These are phyloP conservation scores for Homalodisca vitripennis DNA, from an alignment of 1,140 invertebrate genomes.

Conservation along the genomic window DNA sequence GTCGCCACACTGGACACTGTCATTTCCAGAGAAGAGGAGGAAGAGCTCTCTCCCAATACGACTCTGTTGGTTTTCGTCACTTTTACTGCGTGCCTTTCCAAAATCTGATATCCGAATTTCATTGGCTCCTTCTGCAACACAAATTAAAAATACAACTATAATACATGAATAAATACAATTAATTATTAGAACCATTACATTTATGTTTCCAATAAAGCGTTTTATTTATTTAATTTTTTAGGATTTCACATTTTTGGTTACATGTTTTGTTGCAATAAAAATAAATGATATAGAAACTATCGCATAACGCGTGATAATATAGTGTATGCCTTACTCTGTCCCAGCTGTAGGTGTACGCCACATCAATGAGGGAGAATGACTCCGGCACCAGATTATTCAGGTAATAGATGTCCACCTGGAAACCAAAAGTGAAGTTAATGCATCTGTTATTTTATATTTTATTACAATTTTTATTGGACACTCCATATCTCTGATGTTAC, in stretches of 20 bases:
- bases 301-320: too few species aligned
- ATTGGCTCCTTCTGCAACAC: slow-evolving; percentile 50
- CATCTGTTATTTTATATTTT: too few species aligned
- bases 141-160: slow-evolving; percentile 33
- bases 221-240: too few species aligned
- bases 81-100: slow-evolving; percentile 40
- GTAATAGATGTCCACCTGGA: slow-evolving; percentile 53
- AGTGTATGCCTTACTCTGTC: slow-evolving; percentile 52
- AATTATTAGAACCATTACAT: too few species aligned
- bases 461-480: too few species aligned
- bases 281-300: too few species aligned
- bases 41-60: not conserved
- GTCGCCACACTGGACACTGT: not conserved
- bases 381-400: slow-evolving; percentile 55
- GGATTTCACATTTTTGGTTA: too few species aligned
- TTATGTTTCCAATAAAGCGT: too few species aligned
- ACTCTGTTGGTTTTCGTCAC: not conserved
- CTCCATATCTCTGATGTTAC: too few species aligned
- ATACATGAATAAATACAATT: not conserved
- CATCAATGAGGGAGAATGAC: slow-evolving; percentile 59
- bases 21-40: not conserved
- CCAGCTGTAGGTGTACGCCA: slow-evolving; percentile 64
- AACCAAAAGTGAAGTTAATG: too few species aligned
- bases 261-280: too few species aligned
- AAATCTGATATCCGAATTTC: slow-evolving; percentile 51